These are phyloP conservation scores for Hemiprocne comata DNA, from an alignment of 2,113 vertebrate species.

Conservation along the genomic window DNA sequence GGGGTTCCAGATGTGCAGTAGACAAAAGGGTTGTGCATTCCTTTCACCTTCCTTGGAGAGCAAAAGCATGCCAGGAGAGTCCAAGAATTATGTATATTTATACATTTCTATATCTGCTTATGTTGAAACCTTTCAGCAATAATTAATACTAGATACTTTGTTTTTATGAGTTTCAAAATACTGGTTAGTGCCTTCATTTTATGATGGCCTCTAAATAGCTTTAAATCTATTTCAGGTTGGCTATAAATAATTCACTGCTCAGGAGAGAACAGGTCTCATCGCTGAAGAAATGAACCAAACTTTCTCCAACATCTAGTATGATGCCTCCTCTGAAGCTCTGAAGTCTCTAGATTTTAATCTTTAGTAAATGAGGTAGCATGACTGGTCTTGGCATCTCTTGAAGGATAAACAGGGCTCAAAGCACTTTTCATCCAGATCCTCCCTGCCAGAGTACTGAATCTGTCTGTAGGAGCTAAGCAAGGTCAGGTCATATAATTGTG, in stretches of 20 bases:
- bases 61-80: neutral
- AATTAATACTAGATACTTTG: neutral
- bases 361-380: neutral
- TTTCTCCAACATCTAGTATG: neutral
- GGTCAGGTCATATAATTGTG: neutral
- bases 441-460: neutral
- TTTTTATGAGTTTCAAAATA: neutral
- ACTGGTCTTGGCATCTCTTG: neutral
- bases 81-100: neutral
- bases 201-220: neutral
- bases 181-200: neutral
- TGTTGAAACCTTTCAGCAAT: neutral
- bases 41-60: neutral
- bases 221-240: neutral
- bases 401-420: neutral
- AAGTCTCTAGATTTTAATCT: neutral
- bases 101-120: neutral
- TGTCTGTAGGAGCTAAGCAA: neutral
- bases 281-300: neutral
- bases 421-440: neutral
- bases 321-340: neutral
- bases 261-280: neutral
- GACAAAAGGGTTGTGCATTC: neutral
- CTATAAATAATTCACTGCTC: neutral
- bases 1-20: neutral